A percentile compares a stretch with the other conserved stretches of the same genome.
These are phyloP conservation scores for Hydrolagus affinis DNA, from an alignment of 2,113 vertebrate genomes.

Conservation along the genomic window DNA sequence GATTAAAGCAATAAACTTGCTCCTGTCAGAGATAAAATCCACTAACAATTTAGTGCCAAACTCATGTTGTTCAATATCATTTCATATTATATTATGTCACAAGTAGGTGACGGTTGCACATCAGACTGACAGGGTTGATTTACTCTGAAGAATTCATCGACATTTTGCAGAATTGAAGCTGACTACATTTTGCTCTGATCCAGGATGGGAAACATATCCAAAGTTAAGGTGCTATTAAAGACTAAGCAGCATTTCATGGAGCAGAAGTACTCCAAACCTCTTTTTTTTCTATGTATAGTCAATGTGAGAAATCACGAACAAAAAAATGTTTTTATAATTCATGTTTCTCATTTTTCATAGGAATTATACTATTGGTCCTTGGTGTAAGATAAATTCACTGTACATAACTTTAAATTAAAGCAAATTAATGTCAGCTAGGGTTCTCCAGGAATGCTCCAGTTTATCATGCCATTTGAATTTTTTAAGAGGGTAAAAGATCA, in stretches of 20 bases:
- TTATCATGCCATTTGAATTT: background rate
- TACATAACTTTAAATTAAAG: background rate
- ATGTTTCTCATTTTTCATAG: background rate
- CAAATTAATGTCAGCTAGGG: too few species aligned
- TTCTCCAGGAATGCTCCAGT: background rate
- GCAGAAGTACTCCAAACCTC: background rate
- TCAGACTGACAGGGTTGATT: slow-evolving; percentile 91
- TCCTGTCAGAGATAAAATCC: slow-evolving; percentile 90
- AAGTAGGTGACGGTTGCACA: slow-evolving; percentile 77
- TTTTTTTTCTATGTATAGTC: slow-evolving; percentile 17
- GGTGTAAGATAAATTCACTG: background rate
- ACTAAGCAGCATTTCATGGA: slow-evolving; percentile 31
- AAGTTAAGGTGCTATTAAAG: slow-evolving; percentile 39
- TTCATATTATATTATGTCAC: slow-evolving; percentile 94
- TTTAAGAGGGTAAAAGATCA: background rate
- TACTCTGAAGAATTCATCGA: slow-evolving; percentile 85
- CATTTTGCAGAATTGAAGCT: slow-evolving; percentile 72
- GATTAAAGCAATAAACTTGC: slow-evolving; percentile 97
- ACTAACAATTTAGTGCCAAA: slow-evolving; percentile 98
- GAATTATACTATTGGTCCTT: too few species aligned
- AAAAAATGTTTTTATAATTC: background rate
- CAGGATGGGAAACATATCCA: slow-evolving; percentile 64
- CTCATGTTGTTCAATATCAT: slow-evolving; percentile 93
- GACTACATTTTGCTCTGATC: slow-evolving; percentile 69
- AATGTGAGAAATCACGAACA: slow-evolving; percentile 1